A percentile compares a stretch with the other conserved stretches of the same genome.
Evolutionary conservation across 1,140 invertebrate species (phyloP).

Genomic region (Caenorhabditis remanei): DNA sequence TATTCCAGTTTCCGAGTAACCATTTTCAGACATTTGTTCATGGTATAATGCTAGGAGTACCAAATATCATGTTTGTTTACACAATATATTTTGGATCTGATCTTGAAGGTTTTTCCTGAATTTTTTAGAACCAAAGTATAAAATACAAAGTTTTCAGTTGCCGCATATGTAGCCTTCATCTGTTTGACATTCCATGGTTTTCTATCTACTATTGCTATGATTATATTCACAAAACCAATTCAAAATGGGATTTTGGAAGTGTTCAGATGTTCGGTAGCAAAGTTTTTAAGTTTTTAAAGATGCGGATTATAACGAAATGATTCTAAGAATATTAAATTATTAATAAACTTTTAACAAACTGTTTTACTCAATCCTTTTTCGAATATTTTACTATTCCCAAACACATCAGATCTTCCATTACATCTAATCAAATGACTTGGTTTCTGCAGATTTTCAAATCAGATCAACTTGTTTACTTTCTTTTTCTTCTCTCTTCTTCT

Average conservation of each 20-base stretch:
- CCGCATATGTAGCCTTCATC: not conserved
- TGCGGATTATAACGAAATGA: not conserved
- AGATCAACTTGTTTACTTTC: no score
- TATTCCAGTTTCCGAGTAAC: no score
- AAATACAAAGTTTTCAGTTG: not conserved
- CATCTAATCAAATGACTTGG: no score
- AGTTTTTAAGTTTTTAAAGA: no score
- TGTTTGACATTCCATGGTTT: constrained; percentile 25
- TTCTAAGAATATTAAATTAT: no score
- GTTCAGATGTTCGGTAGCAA: not conserved
- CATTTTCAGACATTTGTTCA: constrained; percentile 34
- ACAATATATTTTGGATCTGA: constrained; percentile 16
- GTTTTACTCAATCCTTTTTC: no score
- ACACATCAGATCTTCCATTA: no score
- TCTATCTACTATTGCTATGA: constrained; percentile 24
- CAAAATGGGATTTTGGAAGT: not conserved
- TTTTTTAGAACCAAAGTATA: not conserved
- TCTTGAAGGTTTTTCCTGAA: not conserved
- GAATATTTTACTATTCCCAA: no score
- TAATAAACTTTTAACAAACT: no score
- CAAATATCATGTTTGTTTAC: constrained; percentile 9
- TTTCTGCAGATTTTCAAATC: no score
- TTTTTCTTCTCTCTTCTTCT: not conserved
- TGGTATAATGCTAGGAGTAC: constrained; percentile 14
- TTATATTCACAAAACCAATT: constrained; percentile 30